Evolutionary conservation across 2,888 invertebrate species (phyloP), one percentile per base, ranked within the genome.

Genomic region (Thalpophila matura): DNA sequence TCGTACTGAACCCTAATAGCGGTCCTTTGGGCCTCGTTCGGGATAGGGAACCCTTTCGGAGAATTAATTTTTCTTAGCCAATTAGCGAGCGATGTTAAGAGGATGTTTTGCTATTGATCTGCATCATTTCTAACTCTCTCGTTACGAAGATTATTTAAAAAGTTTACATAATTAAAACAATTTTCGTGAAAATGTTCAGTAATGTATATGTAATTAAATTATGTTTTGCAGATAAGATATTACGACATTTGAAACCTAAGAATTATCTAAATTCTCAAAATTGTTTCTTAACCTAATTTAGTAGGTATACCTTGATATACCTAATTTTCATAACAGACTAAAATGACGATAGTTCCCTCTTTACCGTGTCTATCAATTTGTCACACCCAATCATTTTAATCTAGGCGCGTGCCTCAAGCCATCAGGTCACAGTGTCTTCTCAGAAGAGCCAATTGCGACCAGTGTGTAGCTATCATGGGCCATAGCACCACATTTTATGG

Each of bases 1-100:
- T 88, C 81, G 80, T 70, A 71, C 79, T 84, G 88, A 81, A 79
- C 84, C 83, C 82, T 85, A 82, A 83, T 89, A 89, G 82, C 63
- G 85, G 87, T 86, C 93, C 93, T 82, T 64, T 50, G 93, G 94
- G 94, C 83, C 74, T 89, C 91, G 90, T 92, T 92, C 71, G 62
- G 73, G 71, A 80, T 77, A 79, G 79, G 82, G 84, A 91, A 93
- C 93, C 95, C 93, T 91, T 94, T 92, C 79, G 80, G 59, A 80
- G 85, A 93, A 94, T 94, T 95, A 94, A 94, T 94, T 94, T 94
- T 95, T 95, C 94, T 94, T 93, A 86, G 83, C 87, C 92, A 94
- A 94, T 94, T 94, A 93, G 89, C 88, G 84, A 86, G 82, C 82
- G 77, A 86, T 92, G 94, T 89, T 87, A 77, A 75, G 75, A 83